Evolutionary conservation across 2,113 vertebrate species (phyloP).

Genomic region (Toxostoma redivivum): DNA sequence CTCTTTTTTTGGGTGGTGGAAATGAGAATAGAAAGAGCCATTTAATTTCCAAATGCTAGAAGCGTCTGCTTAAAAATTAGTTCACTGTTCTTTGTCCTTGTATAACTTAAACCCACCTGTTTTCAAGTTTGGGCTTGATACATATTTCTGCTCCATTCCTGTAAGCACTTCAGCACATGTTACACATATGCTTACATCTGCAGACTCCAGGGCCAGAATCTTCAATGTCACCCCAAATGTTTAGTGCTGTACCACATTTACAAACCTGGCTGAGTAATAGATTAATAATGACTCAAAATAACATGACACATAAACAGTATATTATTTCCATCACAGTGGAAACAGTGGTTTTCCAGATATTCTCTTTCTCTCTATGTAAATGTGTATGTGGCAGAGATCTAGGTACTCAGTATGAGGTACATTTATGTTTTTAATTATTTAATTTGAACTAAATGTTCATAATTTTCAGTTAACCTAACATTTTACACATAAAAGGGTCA

Average conservation of each 20-base stretch:
- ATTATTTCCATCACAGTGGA: background rate
- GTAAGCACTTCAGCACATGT: conserved; percentile 32
- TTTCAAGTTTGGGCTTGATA: conserved; percentile 65
- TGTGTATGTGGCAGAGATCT: background rate
- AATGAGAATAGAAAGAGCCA: background rate
- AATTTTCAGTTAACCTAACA: background rate
- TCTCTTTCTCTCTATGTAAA: background rate
- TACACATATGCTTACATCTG: conserved; percentile 23
- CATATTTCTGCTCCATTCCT: conserved; percentile 38
- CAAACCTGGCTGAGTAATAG: background rate
- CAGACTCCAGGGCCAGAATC: background rate
- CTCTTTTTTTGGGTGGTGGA: background rate
- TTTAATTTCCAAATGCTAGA: background rate
- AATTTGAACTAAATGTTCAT: background rate
- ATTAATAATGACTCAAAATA: conserved; percentile 18
- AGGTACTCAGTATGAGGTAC: background rate
- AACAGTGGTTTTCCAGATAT: conserved; percentile 1
- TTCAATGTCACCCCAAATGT: conserved; percentile 10
- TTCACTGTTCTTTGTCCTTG: conserved; percentile 39
- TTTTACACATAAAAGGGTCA: background rate
- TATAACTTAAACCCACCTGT: conserved; percentile 60
- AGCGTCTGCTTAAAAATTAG: background rate
- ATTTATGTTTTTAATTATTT: background rate
- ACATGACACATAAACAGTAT: background rate
- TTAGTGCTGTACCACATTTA: background rate